These are phyloP conservation scores for Luperina testacea DNA, from an alignment of 2,888 invertebrate species.

Conservation along the genomic window DNA sequence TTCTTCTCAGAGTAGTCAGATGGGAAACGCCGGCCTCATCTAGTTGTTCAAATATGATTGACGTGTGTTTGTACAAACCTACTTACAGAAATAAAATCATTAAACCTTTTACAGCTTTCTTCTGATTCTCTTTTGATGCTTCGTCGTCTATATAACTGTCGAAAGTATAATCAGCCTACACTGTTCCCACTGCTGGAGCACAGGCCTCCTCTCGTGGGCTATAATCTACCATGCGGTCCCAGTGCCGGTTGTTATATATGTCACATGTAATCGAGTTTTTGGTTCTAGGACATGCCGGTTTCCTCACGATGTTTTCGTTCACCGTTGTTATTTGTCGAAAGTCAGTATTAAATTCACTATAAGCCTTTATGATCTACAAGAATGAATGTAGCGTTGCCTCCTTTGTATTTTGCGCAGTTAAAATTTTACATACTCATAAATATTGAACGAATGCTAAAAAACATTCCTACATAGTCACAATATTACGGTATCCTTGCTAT, in stretches of 20 bases:
- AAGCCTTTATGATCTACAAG: background rate
- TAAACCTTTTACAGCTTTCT: no score
- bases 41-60: no score
- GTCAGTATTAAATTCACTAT: background rate
- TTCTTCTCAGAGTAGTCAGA: no score
- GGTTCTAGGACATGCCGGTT: no score
- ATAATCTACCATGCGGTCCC: background rate
- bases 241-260: background rate
- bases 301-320: background rate
- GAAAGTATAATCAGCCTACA: background rate
- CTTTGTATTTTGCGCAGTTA: background rate
- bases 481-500: slow-evolving; percentile 5
- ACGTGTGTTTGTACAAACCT: no score
- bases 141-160: no score
- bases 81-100: no score
- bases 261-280: background rate
- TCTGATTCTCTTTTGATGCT: no score
- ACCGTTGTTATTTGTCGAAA: background rate
- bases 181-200: background rate
- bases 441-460: slow-evolving; percentile 23
- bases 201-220: background rate
- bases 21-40: no score
- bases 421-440: slow-evolving; percentile 33
- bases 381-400: background rate
- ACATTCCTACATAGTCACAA: background rate